Evolutionary conservation across 2,888 invertebrate genomes (phyloP).

Genomic region (Phytoseiulus persimilis): DNA sequence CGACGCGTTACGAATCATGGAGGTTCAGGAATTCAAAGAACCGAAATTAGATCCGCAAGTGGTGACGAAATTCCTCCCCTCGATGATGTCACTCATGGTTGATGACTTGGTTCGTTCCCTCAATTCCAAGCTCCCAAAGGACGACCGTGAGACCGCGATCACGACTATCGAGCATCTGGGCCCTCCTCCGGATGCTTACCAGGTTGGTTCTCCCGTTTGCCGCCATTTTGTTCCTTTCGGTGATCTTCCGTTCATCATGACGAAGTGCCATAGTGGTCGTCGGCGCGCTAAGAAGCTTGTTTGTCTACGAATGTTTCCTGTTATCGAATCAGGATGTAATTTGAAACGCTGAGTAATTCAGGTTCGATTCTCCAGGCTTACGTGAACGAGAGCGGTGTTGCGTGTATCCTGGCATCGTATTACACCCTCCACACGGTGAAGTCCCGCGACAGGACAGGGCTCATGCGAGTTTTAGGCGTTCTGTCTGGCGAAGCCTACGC

Average conservation of each 20-base stretch:
- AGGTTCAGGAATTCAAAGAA: slow-evolving; percentile 76
- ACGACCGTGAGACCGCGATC: slow-evolving; percentile 83
- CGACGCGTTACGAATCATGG: slow-evolving; percentile 94
- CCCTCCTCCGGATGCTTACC: slow-evolving; percentile 83
- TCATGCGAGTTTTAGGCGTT: slow-evolving; percentile 77
- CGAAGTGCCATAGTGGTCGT: too few relatives aligned
- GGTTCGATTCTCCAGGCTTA: slow-evolving; percentile 63
- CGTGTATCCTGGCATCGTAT: slow-evolving; percentile 87
- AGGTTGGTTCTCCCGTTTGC: slow-evolving; percentile 50
- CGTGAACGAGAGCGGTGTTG: slow-evolving; percentile 79
- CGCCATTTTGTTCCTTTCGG: background rate
- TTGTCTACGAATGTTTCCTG: too few relatives aligned
- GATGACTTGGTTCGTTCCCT: slow-evolving; percentile 56
- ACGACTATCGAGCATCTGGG: slow-evolving; percentile 88
- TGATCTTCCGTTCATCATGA: too few relatives aligned
- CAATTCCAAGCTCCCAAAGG: slow-evolving; percentile 76
- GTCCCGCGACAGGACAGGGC: slow-evolving; percentile 62
- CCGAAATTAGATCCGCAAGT: slow-evolving; percentile 66
- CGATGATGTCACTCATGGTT: slow-evolving; percentile 83
- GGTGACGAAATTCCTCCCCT: slow-evolving; percentile 86
- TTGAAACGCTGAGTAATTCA: too few relatives aligned
- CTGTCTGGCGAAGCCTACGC: slow-evolving; percentile 66
- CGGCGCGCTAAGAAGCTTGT: too few relatives aligned
- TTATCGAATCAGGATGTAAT: background rate
- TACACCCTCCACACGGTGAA: slow-evolving; percentile 70